Evolutionary conservation across 1,140 invertebrate genomes (phyloP).

Genomic region (Bombus superbus): DNA sequence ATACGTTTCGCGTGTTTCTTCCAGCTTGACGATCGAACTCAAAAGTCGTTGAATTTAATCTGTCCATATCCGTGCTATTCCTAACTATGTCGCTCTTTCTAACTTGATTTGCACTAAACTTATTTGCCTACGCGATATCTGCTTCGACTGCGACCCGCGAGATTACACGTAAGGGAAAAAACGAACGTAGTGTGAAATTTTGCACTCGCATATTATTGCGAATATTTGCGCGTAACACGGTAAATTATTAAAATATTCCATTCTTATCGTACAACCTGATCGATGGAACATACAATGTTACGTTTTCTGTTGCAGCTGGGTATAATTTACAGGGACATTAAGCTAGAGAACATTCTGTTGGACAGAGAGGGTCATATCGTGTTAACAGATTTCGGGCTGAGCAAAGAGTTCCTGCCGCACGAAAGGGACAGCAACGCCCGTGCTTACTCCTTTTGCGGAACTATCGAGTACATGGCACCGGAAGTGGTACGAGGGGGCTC

Average conservation of each 20-base stretch:
- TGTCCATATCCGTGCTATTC: too few species aligned
- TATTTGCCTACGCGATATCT: not conserved
- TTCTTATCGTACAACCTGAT: not conserved
- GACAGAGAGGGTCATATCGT: conserved; percentile 95
- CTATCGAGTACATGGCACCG: conserved; percentile 98
- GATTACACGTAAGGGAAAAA: not conserved
- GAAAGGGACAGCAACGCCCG: conserved; percentile 84
- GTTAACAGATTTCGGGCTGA: conserved; percentile 95
- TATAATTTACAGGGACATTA: conserved; percentile 98
- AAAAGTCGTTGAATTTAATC: too few species aligned
- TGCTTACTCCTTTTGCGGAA: conserved; percentile 98
- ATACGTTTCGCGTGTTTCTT: too few species aligned
- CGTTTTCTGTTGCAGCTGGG: conserved; percentile 87
- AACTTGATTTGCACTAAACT: too few species aligned
- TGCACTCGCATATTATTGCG: not conserved
- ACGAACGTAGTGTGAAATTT: not conserved
- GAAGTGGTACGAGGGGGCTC: conserved; percentile 93
- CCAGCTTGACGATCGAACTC: too few species aligned
- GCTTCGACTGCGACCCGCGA: not conserved
- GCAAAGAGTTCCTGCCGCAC: conserved; percentile 92
- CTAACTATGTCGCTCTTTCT: too few species aligned
- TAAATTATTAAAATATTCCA: conserved; percentile 12
- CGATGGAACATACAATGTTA: not conserved
- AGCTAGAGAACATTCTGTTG: conserved; percentile 95
- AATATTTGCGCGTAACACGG: not conserved